These are phyloP conservation scores for Leptobrachium ailaonicum DNA, from an alignment of 2,113 vertebrate species.

Conservation along the genomic window DNA sequence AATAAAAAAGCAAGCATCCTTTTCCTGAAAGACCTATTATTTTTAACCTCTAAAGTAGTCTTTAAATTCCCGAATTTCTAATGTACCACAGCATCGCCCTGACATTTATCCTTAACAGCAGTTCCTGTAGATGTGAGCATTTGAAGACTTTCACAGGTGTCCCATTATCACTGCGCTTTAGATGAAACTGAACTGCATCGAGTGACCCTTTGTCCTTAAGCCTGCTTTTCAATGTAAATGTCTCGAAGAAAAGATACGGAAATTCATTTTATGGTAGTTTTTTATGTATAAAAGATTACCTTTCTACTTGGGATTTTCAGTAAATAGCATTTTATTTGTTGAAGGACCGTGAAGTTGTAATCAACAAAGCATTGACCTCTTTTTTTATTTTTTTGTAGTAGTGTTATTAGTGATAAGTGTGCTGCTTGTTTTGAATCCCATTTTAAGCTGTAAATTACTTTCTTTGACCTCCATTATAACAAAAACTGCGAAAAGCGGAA, in stretches of 20 bases:
- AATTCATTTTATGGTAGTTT: not conserved
- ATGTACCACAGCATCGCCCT: not conserved
- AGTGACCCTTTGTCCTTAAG: not conserved
- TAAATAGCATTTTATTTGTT: not conserved
- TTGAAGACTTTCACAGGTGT: constrained; percentile 23
- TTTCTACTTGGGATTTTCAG: not conserved
- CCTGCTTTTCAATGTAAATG: too few relatives aligned
- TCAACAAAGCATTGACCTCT: not conserved
- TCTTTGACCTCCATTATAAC: too few relatives aligned
- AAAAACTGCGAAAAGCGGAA: too few relatives aligned
- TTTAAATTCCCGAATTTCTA: constrained; percentile 8
- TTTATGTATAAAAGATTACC: not conserved
- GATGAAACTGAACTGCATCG: not conserved
- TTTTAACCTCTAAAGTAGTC: constrained; percentile 18
- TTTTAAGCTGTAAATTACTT: too few relatives aligned
- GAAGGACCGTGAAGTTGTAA: not conserved
- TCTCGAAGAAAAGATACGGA: too few relatives aligned
- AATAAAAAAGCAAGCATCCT: too few relatives aligned
- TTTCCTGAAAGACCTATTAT: too few relatives aligned
- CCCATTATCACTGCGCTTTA: not conserved
- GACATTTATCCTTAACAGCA: constrained; percentile 32
- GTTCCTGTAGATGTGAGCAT: constrained; percentile 18
- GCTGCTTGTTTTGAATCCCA: too few relatives aligned
- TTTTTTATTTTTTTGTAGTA: too few relatives aligned
- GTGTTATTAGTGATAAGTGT: too few relatives aligned